Percentiles rank a stretch among this genome's conserved stretches.
Evolutionary conservation across 1,140 invertebrate species (phyloP).

Genomic region (Melipona quadrifasciata): DNA sequence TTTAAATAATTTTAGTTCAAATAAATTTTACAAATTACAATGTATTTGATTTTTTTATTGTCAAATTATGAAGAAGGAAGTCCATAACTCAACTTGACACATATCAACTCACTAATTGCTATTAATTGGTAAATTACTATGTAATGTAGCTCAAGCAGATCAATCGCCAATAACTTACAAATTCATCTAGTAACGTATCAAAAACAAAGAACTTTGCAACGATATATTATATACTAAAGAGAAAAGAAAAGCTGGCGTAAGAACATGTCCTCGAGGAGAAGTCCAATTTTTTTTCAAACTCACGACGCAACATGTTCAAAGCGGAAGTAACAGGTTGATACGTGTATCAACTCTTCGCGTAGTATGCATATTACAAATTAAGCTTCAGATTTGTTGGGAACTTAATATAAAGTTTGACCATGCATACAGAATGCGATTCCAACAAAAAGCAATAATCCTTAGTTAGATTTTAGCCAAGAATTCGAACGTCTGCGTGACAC

Average conservation of each 20-base stretch:
- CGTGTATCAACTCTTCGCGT: neutral
- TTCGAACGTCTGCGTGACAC: neutral
- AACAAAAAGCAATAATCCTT: slow-evolving; percentile 9
- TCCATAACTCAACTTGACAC: neutral
- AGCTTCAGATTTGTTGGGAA: slow-evolving; percentile 13
- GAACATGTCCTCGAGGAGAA: neutral
- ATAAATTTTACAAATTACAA: neutral
- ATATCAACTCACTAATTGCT: too few species aligned
- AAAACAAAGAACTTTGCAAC: too few species aligned
- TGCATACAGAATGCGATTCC: slow-evolving; percentile 6
- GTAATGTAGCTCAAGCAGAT: too few species aligned
- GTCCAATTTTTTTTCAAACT: neutral
- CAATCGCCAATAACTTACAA: too few species aligned
- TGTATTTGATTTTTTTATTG: too few species aligned
- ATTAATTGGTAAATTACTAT: too few species aligned
- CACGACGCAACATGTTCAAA: neutral
- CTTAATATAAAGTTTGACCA: slow-evolving; percentile 17
- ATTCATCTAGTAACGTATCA: too few species aligned
- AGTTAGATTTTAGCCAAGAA: slow-evolving; percentile 11
- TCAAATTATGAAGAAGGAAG: too few species aligned
- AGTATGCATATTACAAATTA: slow-evolving; percentile 20
- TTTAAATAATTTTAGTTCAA: neutral
- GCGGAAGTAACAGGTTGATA: slow-evolving; percentile 1
- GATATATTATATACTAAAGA: too few species aligned
- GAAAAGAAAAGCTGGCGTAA: neutral